Evolutionary conservation across 1,140 invertebrate species (phyloP), one percentile per base, ranked within the genome.

Genomic region (Nasonia giraulti): DNA sequence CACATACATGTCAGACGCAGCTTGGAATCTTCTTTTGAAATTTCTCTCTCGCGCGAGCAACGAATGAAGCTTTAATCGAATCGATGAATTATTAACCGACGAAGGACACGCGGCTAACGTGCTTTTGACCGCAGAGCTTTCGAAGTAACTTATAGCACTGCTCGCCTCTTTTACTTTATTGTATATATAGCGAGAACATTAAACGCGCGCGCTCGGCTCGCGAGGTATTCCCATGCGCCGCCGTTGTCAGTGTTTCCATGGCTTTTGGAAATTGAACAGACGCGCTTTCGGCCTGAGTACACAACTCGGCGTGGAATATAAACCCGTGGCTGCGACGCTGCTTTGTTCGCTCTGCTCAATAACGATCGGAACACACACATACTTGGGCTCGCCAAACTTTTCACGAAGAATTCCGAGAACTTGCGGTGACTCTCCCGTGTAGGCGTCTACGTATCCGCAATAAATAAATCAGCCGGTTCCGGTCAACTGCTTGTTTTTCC

Each of bases 21-120:
- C 44, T 55, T 7, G 27, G 55, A 74, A 82, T 74, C 27, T 82
- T 74, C 71, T 82, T 82, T 71, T 71, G 7, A 69, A 62, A 62
- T 62, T 62, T 62, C 55, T 62, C 55, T 20, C 5, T 20, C 40
- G 5, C 6, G 55, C 55, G 1, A 62, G 20, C 55, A 2, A 62
- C 55, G 55, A n/a, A n/a, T 62, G 5, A 2, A 2, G 0, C 1
- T n/a, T 37, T 3, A 37, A 37, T 37, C 33, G 33, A 6, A 37
- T 37, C 33, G 33, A 6, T 37, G 5, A 37, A 37, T 37, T 37
- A 6, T 37, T n/a, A 17, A 62, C 55, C 17, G 17, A 62, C 20
- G 20, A 17, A 0, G 20, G 55, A 62, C 17, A 7, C 33, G 33
- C 0, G 5, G 3, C 17, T 62, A n/a, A 20, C 17, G 6, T 62